Percentiles rank a stretch among this genome's conserved stretches.
These are phyloP conservation scores for Caloenas nicobarica DNA, from an alignment of 2,113 vertebrate species.

Conservation along the genomic window DNA sequence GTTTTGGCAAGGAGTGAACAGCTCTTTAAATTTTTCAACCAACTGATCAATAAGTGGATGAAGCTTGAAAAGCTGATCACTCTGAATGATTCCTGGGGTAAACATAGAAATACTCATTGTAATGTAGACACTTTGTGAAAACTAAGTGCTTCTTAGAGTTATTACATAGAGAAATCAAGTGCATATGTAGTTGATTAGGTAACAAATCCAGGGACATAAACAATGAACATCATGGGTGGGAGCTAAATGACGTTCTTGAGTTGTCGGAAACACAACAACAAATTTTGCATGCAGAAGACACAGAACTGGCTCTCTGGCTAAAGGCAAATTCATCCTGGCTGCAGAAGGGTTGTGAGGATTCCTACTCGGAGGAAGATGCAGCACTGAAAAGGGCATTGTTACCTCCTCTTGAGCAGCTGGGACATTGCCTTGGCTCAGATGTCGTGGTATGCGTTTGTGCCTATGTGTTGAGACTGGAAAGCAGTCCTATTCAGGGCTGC, in stretches of 20 bases:
- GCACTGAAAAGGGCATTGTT: conserved; percentile 24
- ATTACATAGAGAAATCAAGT: conserved; percentile 31
- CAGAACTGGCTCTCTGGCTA: background rate
- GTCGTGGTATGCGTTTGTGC: background rate
- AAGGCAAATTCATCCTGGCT: background rate
- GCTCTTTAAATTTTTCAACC: conserved; percentile 36
- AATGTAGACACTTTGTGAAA: background rate
- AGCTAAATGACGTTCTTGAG: conserved; percentile 2
- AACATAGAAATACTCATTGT: background rate
- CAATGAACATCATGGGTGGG: conserved; percentile 44
- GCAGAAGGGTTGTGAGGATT: background rate
- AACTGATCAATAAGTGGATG: conserved; percentile 30
- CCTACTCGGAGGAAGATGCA: background rate
- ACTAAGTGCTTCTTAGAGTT: background rate
- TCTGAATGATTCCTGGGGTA: background rate
- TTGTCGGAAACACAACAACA: background rate
- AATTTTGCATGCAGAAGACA: background rate
- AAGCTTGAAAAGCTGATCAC: conserved; percentile 37
- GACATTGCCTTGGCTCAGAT: background rate
- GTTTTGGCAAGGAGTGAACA: background rate
- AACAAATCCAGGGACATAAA: conserved; percentile 32
- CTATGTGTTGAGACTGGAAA: background rate
- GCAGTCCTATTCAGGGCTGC: background rate
- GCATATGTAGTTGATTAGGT: conserved; percentile 37
- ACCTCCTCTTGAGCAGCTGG: background rate